Base-by-base conservation (phyloP, 1,140 invertebrate species). In the Drosophila sturtevanti region DNA sequence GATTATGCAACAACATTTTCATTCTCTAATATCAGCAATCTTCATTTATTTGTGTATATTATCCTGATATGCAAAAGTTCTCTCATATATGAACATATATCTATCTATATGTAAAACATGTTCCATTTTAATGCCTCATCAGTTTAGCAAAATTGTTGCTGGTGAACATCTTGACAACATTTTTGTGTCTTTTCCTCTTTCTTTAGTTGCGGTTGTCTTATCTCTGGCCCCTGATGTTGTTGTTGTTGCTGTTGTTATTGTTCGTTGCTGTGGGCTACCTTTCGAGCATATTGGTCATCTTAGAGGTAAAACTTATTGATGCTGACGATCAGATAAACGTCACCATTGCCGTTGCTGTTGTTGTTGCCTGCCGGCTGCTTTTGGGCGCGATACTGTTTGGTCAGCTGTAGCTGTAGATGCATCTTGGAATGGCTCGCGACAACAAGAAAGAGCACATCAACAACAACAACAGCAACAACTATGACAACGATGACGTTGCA, bases 401-500 rank as follows among this genome's bases (percentile, higher is more conserved):
- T 77, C 52, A 31, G 52, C 52, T 61, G 66, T 60, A 59, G 27
- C 14, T 18, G 41, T 5, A 69, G 66, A 69, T 73, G 61, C 66
- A 73, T 73, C 71, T 75, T 59, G 72, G 51, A 14, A 63, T 74
- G 74, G 66, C 63, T 74, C 67, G 58, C 72, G 72, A 74, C 38
- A 38, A 65, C 44, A 56, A 41, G 61, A 24, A 12, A 51, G 61
- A 52, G 51, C 48, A 68, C 68, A 77, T 60, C 68, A 67, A 59
- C 72, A 76, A 81, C 78, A 80, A 63, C 66, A 73, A 80, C 69
- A 75, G 68, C 38, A 38, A 63, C 24, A 35, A 52, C 35, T 52
- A 52, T 64, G 60, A 34, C 63, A 74, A 74, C 59, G 71, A 73
- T 74, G 71, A 77, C 66, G 66, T 74, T 77, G 75, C 72, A 74